Evolutionary conservation across 2,113 vertebrate species (phyloP), one percentile per base, ranked within the genome.

Genomic region (Heptranchias perlo): DNA sequence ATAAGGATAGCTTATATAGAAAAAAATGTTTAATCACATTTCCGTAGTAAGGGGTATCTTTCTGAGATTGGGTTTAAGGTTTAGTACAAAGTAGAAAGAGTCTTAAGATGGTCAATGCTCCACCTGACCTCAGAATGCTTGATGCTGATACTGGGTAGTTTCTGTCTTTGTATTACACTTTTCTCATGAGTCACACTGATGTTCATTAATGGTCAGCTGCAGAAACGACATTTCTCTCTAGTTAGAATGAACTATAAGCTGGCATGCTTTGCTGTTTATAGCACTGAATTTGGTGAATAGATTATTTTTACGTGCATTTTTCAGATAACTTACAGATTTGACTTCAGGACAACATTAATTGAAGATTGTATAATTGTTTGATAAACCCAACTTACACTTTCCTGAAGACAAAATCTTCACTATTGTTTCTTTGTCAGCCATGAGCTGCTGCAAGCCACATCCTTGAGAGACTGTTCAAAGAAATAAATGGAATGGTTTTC

Each of bases 401-500:
- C 96, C 96, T n/a, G 96, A 96, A 95, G 96, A 58, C n/a, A 96
- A 76, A 78, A 96, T 96, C 73, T 96, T 96, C 52, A 96, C 96
- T 52, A 96, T 78, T 54, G 94, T 96, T 31, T 96, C 96, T 64
- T 96, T 96, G 44, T 96, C 96, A 65, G 96, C 96, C 96, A 96
- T 58, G 49, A 96, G 95, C 52, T 96, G 49, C 25, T 96, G 96
- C 14, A 95, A 54, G 25, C 93, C 65, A 58, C 76, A 14, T 65
- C 96, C 96, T 76, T 62, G 44, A 86, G 61, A 82, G 5, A 61
- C 96, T 96, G 87, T 35, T 39, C 58, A 64, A 64, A 62, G n/a
- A 64, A 44, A 31, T 52, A 54, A 91, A 91, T 35, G 11, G 8
- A 93, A 61, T 54, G 0, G 47, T 54, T 69, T 44, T 47, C 14